Conservation (phyloP, 2,888 invertebrate genomes). For the Andrena bicolor region DNA sequence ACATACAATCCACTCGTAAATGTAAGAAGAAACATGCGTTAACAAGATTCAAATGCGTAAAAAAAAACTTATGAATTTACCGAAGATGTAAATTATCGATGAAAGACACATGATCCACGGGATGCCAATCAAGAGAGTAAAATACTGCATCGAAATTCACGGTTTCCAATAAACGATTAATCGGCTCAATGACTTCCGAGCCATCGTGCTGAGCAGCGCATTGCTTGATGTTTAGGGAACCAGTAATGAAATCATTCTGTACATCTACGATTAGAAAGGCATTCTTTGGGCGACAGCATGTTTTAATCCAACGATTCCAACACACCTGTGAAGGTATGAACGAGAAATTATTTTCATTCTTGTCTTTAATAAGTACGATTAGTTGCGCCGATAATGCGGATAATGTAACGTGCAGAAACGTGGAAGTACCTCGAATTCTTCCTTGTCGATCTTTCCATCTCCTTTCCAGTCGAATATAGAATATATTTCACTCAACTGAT, state of each 20-base stretch:
- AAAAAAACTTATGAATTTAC: constrained; percentile 67
- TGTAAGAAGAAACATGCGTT: not conserved
- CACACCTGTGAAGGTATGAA: constrained; percentile 86
- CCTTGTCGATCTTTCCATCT: constrained; percentile 92
- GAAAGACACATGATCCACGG: constrained; percentile 97
- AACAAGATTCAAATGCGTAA: not conserved
- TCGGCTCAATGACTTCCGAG: constrained; percentile 95
- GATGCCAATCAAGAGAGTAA: constrained; percentile 99
- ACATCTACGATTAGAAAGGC: constrained; percentile 98
- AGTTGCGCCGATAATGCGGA: not conserved
- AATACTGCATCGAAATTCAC: constrained; percentile 95
- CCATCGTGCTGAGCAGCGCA: constrained; percentile 97
- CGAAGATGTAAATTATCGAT: constrained; percentile 93
- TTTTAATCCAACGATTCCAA: constrained; percentile 97
- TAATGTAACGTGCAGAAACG: not conserved
- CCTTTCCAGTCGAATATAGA: constrained; percentile 92
- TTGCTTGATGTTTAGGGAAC: constrained; percentile 96
- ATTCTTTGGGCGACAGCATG: constrained; percentile 90
- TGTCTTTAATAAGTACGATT: not conserved
- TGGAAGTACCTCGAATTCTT: constrained; percentile 89
- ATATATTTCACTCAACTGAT: constrained; percentile 91
- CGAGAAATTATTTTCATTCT: not conserved
- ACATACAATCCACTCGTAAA: not conserved
- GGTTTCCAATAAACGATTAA: constrained; percentile 93
- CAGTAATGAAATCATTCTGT: constrained; percentile 99